Evolutionary conservation across 2,888 invertebrate genomes (phyloP).

Genomic region (Drosophila setosimentum): DNA sequence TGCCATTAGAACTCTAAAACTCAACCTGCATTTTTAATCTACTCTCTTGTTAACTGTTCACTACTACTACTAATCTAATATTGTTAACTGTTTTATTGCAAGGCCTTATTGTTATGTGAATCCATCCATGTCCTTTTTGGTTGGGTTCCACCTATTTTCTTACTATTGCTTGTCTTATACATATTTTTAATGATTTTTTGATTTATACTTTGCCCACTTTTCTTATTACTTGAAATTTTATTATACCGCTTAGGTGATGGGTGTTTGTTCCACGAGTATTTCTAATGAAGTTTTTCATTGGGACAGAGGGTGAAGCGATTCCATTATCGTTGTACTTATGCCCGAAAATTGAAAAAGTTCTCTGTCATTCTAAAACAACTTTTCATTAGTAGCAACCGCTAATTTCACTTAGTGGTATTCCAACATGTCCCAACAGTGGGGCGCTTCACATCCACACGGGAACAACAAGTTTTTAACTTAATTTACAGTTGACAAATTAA

Average conservation of each 20-base stretch:
- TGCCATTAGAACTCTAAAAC: background rate
- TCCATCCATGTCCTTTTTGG: no score
- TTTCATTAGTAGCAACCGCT: conserved; percentile 80
- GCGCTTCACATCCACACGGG: conserved; percentile 9
- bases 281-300: conserved; percentile 26
- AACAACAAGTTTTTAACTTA: conserved; percentile 60
- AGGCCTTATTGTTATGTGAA: background rate
- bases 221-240: background rate
- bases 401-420: conserved; percentile 77
- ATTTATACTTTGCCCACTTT: background rate
- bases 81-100: background rate
- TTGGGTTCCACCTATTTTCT: background rate
- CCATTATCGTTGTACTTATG: conserved; percentile 50
- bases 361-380: conserved; percentile 60
- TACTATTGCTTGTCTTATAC: background rate
- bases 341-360: conserved; percentile 61
- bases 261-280: conserved; percentile 12
- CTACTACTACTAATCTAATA: no score
- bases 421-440: conserved; percentile 65
- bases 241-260: background rate
- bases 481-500: conserved; percentile 34
- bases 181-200: no score
- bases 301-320: conserved; percentile 14
- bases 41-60: no score
- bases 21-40: background rate